phyloP scores from a whole-genome alignment of 2,888 invertebrate species.

The Melipona beecheii region DNA sequence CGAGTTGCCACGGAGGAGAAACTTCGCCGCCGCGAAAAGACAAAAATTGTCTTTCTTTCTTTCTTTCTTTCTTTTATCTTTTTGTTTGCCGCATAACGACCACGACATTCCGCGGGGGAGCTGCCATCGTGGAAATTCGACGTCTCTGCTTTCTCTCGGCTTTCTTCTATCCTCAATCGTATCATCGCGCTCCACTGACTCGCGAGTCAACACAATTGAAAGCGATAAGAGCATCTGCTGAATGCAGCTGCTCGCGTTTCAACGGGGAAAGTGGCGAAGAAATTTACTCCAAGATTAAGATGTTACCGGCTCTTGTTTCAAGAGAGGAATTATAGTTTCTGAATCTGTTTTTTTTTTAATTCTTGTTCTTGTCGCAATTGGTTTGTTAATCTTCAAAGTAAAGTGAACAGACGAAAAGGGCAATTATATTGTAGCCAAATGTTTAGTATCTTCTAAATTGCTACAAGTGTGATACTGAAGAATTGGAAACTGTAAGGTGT shows the following conservation, averaged over 20 bases:
- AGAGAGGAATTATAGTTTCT: neutral
- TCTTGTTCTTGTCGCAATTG: too few species aligned
- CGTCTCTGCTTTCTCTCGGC: neutral
- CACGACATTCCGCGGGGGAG: neutral
- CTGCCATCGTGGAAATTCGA: neutral
- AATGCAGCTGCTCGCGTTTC: neutral
- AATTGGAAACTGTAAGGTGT: too few species aligned
- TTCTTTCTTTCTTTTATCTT: neutral
- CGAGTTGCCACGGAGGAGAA: neutral
- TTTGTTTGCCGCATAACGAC: conserved; percentile 22
- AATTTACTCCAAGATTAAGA: neutral
- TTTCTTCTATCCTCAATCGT: conserved; percentile 5
- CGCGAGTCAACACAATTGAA: neutral
- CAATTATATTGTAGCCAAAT: too few species aligned
- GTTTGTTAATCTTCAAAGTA: too few species aligned
- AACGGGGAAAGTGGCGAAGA: neutral
- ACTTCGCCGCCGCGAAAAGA: neutral
- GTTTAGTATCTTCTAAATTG: too few species aligned
- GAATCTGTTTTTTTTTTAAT: too few species aligned
- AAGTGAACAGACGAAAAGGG: too few species aligned
- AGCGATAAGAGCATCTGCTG: neutral
- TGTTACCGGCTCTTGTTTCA: neutral
- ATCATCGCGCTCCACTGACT: neutral
- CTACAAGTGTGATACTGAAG: too few species aligned
- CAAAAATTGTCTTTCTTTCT: neutral